These are phyloP conservation scores for Mermis nigrescens DNA, from an alignment of 2,888 invertebrate species.

Conservation along the genomic window DNA sequence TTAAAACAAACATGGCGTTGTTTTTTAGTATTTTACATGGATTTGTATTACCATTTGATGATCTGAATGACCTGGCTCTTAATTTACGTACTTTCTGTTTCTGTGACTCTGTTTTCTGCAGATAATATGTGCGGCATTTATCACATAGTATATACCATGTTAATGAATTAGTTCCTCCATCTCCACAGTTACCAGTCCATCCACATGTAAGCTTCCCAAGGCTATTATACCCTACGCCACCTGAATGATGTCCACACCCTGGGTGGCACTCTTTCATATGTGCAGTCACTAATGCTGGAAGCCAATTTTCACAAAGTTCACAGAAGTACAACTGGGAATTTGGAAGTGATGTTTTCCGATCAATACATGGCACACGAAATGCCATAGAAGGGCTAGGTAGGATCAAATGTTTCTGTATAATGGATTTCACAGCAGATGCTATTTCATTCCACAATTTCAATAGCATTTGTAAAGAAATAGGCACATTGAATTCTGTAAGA, in stretches of 20 bases:
- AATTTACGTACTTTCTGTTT: neutral
- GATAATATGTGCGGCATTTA: slow-evolving; percentile 59
- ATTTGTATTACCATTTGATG: slow-evolving; percentile 29
- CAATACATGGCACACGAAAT: slow-evolving; percentile 16
- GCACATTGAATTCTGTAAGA: slow-evolving; percentile 38
- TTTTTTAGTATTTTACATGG: slow-evolving; percentile 60
- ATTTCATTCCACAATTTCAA: slow-evolving; percentile 76
- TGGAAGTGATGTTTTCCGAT: neutral
- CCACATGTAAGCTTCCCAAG: slow-evolving; percentile 66
- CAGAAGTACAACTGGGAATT: slow-evolving; percentile 39
- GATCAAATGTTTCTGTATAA: slow-evolving; percentile 44
- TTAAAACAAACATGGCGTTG: slow-evolving; percentile 78
- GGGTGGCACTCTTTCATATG: slow-evolving; percentile 77
- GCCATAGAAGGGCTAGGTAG: slow-evolving; percentile 41
- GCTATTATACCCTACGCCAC: slow-evolving; percentile 75
- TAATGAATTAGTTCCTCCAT: slow-evolving; percentile 49
- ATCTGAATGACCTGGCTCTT: slow-evolving; percentile 1
- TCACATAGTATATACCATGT: slow-evolving; percentile 78
- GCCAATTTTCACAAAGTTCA: slow-evolving; percentile 58
- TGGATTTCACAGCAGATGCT: slow-evolving; percentile 39
- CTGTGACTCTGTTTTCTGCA: slow-evolving; percentile 29
- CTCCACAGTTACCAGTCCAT: slow-evolving; percentile 71
- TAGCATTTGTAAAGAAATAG: slow-evolving; percentile 65
- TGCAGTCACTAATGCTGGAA: slow-evolving; percentile 55
- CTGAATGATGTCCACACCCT: slow-evolving; percentile 67